Evolutionary conservation across 2,888 invertebrate genomes (phyloP).

Genomic region (Ormia ochracea): DNA sequence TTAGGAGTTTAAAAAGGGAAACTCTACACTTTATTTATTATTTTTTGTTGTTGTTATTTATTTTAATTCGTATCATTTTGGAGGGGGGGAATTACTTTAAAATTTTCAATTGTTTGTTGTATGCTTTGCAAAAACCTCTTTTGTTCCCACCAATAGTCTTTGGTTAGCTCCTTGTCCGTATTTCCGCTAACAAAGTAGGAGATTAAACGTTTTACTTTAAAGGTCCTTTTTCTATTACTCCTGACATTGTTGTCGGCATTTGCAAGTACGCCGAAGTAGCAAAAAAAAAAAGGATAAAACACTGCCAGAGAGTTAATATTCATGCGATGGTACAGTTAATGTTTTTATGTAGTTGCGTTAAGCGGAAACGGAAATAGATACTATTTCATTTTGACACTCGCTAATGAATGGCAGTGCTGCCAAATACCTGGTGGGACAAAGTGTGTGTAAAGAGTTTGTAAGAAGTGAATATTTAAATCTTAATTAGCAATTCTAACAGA

Average conservation of each 20-base stretch:
- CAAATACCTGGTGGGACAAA: background rate
- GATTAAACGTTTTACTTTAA: slow-evolving; percentile 25
- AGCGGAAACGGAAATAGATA: slow-evolving; percentile 58
- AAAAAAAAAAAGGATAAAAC: background rate
- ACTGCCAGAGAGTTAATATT: slow-evolving; percentile 35
- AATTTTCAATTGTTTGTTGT: slow-evolving; percentile 46
- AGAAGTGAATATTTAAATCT: background rate
- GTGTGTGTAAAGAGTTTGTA: background rate
- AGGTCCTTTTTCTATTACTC: slow-evolving; percentile 31
- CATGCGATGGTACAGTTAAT: slow-evolving; percentile 6
- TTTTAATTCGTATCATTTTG: slow-evolving; percentile 28
- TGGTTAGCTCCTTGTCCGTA: background rate
- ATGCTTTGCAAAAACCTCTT: slow-evolving; percentile 14
- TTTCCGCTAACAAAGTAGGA: background rate
- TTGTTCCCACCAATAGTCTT: slow-evolving; percentile 13
- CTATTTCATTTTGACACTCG: slow-evolving; percentile 53
- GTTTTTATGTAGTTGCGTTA: background rate
- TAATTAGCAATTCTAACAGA: too few species aligned
- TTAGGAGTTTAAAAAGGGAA: too few species aligned
- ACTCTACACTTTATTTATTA: slow-evolving; percentile 3
- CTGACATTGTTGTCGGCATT: slow-evolving; percentile 2
- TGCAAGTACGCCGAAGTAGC: background rate
- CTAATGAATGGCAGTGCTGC: background rate
- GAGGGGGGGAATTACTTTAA: slow-evolving; percentile 49
- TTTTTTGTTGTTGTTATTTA: background rate